phyloP scores from a whole-genome alignment of 2,797 vertebrate genomes.

The Mus caroli region DNA sequence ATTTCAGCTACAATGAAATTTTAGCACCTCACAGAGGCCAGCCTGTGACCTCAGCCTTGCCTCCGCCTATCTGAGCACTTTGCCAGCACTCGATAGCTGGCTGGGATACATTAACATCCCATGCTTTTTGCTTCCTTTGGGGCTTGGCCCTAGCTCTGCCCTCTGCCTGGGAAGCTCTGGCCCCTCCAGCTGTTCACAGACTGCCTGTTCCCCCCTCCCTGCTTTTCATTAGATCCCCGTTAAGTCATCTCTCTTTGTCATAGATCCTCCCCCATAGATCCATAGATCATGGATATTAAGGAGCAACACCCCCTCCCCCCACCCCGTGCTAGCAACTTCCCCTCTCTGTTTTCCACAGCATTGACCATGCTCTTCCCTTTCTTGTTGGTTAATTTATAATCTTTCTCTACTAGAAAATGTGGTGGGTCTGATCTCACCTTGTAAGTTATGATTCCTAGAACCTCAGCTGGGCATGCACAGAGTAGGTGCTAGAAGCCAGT shows the following conservation, averaged over 20 bases:
- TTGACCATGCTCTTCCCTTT: neutral
- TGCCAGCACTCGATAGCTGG: neutral
- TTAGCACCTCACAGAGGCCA: neutral
- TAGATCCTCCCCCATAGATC: neutral
- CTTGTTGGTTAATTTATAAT: neutral
- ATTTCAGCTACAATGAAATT: constrained; percentile 56
- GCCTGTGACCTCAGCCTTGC: neutral
- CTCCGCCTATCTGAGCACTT: neutral
- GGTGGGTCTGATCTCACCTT: neutral
- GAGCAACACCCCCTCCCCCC: too few relatives aligned
- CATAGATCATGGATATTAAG: neutral
- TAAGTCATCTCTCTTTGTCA: neutral
- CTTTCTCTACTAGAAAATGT: neutral
- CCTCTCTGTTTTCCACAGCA: neutral
- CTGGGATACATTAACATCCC: neutral
- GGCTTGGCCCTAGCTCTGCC: neutral
- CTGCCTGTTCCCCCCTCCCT: neutral
- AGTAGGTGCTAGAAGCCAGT: neutral
- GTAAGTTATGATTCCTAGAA: neutral
- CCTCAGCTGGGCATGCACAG: neutral
- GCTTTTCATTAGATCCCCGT: neutral
- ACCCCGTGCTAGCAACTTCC: neutral
- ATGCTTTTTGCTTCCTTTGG: neutral
- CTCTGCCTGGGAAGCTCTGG: neutral
- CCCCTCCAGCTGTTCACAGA: neutral